These are phyloP conservation scores for Phoenicopterus ruber DNA, from an alignment of 2,113 vertebrate genomes.

Conservation along the genomic window DNA sequence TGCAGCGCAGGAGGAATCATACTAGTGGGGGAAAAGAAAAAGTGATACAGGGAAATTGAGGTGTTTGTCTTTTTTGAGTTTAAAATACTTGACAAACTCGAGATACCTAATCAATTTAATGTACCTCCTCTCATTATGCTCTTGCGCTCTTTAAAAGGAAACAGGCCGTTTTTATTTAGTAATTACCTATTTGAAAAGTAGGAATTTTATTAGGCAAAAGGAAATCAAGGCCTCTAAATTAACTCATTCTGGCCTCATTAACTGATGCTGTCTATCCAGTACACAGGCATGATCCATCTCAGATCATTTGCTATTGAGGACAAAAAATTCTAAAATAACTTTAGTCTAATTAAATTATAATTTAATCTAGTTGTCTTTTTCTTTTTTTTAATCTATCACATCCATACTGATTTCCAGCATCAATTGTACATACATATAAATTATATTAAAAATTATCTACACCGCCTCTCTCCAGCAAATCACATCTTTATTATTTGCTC, in stretches of 20 bases:
- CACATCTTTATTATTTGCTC: not conserved
- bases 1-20: constrained; percentile 38
- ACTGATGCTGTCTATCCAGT: not conserved
- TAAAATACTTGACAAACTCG: constrained; percentile 36
- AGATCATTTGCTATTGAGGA: not conserved
- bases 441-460: not conserved
- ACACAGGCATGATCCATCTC: not conserved
- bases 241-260: not conserved
- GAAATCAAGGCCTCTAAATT: not conserved
- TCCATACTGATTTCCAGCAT: not conserved
- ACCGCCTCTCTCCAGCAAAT: not conserved
- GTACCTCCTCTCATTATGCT: not conserved
- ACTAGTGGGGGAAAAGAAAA: constrained; percentile 15
- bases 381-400: not conserved
- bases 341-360: not conserved
- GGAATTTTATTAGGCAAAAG: constrained; percentile 43
- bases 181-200: constrained; percentile 17
- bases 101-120: constrained; percentile 22
- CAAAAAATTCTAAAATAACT: not conserved
- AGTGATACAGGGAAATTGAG: not conserved
- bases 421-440: not conserved
- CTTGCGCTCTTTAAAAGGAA: constrained; percentile 13
- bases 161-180: constrained; percentile 38
- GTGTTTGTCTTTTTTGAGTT: not conserved
- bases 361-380: not conserved